Evolutionary conservation across 2,888 invertebrate species (phyloP), one percentile per base, ranked within the genome.

Genomic region (Boloria selene): DNA sequence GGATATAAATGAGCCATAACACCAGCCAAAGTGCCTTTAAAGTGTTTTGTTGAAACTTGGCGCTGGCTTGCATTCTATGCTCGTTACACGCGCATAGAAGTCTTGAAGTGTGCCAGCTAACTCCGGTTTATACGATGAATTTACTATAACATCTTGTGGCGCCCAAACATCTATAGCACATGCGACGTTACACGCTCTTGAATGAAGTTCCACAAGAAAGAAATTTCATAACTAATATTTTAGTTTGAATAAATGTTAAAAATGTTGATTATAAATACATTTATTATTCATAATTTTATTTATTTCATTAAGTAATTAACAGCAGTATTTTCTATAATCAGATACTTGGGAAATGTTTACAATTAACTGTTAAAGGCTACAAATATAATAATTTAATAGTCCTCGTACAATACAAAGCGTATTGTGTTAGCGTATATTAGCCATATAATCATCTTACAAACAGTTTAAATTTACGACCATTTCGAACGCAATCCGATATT

Each of bases 51-150:
- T 73, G 75, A 77, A 76, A 70, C 64, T 70, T 73, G 74, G 70
- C 69, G 69, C 66, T 64, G 60, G 59, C 54, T 78, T 74, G 79
- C 79, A 79, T 81, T 80, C 79, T 73, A 70, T 72, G 74, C 80
- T 70, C 72, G 72, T 70, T 72, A 69, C 70, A 62, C 51, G 60
- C 58, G 54, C 65, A 66, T 68, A 68, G 51, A 64, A 64, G 65
- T 59, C 65, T 53, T 60, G 63, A 64, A 68, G 60, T 49, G 66
- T 69, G 69, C 69, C 65, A 68, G 77, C 74, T 78, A 75, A 78
- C 76, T 78, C 71, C 73, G 74, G 75, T 75, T 78, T 73, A 70
- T 72, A 71, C 68, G 62, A 67, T 63, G 68, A 65, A 64, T 71
- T 69, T 67, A 70, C 67, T 70, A 61, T 55, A 63, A 67, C 70